These are phyloP conservation scores for Penaeus japonicus DNA, from an alignment of 1,140 invertebrate genomes.

Conservation along the genomic window DNA sequence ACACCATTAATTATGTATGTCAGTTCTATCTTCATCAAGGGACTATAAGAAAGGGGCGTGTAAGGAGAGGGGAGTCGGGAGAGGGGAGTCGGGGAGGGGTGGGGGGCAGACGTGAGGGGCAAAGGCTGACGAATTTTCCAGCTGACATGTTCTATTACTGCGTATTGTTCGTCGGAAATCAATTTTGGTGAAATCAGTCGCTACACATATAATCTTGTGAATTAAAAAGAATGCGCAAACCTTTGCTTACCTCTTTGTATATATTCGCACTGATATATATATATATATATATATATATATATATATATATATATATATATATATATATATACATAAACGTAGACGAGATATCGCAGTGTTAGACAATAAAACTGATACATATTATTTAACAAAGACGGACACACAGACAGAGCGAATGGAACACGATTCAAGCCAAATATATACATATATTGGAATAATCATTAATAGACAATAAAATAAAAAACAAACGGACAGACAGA, in stretches of 20 bases:
- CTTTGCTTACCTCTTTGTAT: background rate
- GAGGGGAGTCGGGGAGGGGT: background rate
- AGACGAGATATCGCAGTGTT: background rate
- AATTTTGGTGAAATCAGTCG: background rate
- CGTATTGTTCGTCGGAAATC: background rate
- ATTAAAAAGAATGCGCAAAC: background rate
- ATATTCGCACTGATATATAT: background rate
- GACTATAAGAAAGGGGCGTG: background rate
- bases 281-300: background rate
- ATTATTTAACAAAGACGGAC: no score
- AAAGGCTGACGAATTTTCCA: no score
- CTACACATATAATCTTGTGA: background rate
- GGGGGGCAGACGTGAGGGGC: background rate
- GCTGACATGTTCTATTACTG: background rate
- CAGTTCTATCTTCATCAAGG: background rate
- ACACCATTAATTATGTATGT: background rate
- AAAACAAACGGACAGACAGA: no score
- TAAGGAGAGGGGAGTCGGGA: background rate
- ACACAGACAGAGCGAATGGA: no score
- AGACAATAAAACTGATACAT: no score
- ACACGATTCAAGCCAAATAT: no score
- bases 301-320: constrained; percentile 6
- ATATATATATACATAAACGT: background rate
- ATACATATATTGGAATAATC: no score
- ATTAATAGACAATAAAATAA: no score